Evolutionary conservation across 2,888 invertebrate species (phyloP), one percentile per base, ranked within the genome.

Genomic region (Globia sparganii): DNA sequence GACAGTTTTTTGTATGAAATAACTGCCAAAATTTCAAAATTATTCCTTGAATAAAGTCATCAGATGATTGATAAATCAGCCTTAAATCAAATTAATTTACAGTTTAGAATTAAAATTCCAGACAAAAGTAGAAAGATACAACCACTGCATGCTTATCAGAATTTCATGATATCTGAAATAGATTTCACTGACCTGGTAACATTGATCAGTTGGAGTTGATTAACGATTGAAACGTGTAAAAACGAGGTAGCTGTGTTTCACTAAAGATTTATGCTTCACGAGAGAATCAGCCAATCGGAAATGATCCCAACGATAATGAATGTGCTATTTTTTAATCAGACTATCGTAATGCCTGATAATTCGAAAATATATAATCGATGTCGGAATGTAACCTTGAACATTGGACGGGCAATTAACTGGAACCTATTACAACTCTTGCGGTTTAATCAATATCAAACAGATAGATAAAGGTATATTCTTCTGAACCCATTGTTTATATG

Each of bases 311-410:
- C 73, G 76, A 72, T 69, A 64, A 71, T 71, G 15, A 58, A 68
- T 58, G 73, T 34, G 71, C 49, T 64, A 74, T 70, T 82, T 77
- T 66, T 70, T 75, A 65, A 83, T 86, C 67, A 25, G 67, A 72
- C 56, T 77, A 83, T 65, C 71, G 37, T 65, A 46, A 67, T 40
- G 21, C 21, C 64, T 58, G 86, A 78, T 86, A 62, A 83, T 74
- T 78, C 56, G 28, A 69, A 74, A 72, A 59, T 72, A n/a, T n/a
- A n/a, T n/a, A 71, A 83, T 83, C 58, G 86, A 72, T 68, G 78
- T 37, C 28, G 31, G 15, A 67, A 59, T 68, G 0, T 73, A 53
- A 69, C 84, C 83, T 83, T 83, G 61, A 77, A 72, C 65, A 62
- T 61, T 67, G 71, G 28, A 34, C 28, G 18, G 58, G 28, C 59